Evolutionary conservation across 2,113 vertebrate species (phyloP).

Genomic region (Cettia cetti): DNA sequence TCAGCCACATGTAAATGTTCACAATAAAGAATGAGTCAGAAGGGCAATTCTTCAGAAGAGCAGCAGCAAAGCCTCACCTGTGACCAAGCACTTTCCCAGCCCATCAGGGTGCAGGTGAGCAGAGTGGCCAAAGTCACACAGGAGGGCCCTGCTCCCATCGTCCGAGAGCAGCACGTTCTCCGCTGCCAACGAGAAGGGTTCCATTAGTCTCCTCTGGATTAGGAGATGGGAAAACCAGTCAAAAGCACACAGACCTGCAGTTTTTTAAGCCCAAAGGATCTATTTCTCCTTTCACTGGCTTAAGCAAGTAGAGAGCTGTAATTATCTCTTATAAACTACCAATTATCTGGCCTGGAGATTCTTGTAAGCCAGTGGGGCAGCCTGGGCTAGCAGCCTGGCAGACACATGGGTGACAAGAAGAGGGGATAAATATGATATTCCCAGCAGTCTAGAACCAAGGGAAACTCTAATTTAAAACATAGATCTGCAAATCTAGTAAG

Average conservation of each 20-base stretch:
- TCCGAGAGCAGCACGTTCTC: conserved; percentile 93
- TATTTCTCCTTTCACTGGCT: background rate
- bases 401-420: background rate
- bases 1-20: background rate
- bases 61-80: conserved; percentile 61
- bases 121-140: conserved; percentile 95
- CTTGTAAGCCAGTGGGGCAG: background rate
- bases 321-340: background rate
- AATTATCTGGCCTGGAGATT: background rate
- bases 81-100: conserved; percentile 74
- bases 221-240: background rate
- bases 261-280: background rate
- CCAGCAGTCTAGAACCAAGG: background rate
- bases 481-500: background rate
- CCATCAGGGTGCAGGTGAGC: conserved; percentile 80
- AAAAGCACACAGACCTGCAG: background rate
- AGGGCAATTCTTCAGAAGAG: background rate
- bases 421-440: background rate
- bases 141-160: conserved; percentile 82
- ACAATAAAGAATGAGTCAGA: background rate
- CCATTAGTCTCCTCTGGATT: background rate
- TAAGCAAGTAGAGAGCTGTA: background rate
- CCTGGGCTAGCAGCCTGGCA: background rate
- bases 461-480: background rate
- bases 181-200: conserved; percentile 70